Base-by-base conservation (phyloP, 2,888 invertebrate species). In the Acleris laterana region DNA sequence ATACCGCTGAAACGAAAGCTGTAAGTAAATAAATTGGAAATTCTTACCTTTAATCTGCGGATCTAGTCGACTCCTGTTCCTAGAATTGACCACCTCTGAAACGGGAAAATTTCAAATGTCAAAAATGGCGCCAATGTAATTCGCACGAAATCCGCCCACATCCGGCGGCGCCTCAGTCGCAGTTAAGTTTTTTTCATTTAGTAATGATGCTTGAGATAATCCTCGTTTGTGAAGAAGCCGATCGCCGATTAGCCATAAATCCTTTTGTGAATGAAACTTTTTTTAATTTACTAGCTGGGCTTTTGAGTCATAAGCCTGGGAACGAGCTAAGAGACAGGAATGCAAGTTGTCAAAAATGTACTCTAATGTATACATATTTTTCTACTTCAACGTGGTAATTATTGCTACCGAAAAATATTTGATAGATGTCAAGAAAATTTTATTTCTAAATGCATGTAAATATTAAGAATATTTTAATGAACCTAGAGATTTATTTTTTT, bases 161-260 rank as follows among this genome's bases (percentile, higher is more conserved):
- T 89, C 89, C 89, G 88, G 87, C 87, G 88, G 87, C 38, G 51
- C 19, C 16, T 11, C 46, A 46, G 46, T 60, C 52, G 58, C 48
- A 55, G 38, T 46, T 44, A 44, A 44, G n/a, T 16, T 16, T 46
- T 11, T 17, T 19, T 19, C 17, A 17, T 49, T 49, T 49, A 49
- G 20, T 49, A 49, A 55, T 62, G 62, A 62, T 49, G 56, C 50
- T 62, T 56, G 32, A 19, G 32, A 53, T 56, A 57, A 57, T 51
- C 44, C 51, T 42, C 28, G 48, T 53, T 32, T n/a, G 17, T 32
- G 51, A 51, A 59, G 63, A 28, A n/a, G 63, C 58, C 63, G 63
- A 58, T 52, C 22, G n/a, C 52, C 71, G 77, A 74, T 79, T 73
- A 76, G 72, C 72, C 74, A 74, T 82, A 81, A 83, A 82, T 80